These are phyloP conservation scores for Eupithecia centaureata DNA, from an alignment of 2,888 invertebrate genomes.

Conservation along the genomic window DNA sequence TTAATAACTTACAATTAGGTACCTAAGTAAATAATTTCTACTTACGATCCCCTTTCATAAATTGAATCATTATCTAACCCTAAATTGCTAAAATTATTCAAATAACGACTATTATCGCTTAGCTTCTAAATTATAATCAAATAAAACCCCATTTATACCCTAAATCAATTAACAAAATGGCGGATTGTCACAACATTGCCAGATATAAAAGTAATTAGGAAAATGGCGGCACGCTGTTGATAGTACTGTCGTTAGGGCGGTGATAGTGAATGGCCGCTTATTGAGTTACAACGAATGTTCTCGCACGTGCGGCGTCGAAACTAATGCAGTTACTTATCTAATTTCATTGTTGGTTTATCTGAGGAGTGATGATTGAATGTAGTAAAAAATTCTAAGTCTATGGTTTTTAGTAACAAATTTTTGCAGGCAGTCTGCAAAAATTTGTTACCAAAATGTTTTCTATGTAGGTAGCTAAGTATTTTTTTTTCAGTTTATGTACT, in stretches of 20 bases:
- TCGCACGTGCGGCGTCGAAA: not conserved
- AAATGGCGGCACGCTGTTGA: not conserved
- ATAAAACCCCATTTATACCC: not conserved
- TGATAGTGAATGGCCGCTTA: not conserved
- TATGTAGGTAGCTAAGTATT: no score
- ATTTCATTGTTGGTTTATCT: not conserved
- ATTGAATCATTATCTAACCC: not conserved
- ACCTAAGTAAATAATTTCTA: no score
- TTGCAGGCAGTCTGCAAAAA: no score
- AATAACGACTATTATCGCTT: not conserved
- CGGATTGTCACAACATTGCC: not conserved
- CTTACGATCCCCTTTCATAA: no score
- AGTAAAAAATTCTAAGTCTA: no score
- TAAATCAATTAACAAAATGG: constrained; percentile 7
- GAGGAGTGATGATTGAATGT: no score
- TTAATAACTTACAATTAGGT: no score
- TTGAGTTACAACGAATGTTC: not conserved
- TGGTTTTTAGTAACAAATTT: no score
- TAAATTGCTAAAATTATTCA: not conserved
- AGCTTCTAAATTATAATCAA: not conserved
- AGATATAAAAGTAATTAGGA: constrained; percentile 1
- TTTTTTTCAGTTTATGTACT: no score
- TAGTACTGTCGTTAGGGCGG: not conserved
- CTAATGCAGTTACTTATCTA: not conserved
- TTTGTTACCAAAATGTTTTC: no score